Evolutionary conservation across 2,113 vertebrate species (phyloP).

Genomic region (Rhipidura dahli): DNA sequence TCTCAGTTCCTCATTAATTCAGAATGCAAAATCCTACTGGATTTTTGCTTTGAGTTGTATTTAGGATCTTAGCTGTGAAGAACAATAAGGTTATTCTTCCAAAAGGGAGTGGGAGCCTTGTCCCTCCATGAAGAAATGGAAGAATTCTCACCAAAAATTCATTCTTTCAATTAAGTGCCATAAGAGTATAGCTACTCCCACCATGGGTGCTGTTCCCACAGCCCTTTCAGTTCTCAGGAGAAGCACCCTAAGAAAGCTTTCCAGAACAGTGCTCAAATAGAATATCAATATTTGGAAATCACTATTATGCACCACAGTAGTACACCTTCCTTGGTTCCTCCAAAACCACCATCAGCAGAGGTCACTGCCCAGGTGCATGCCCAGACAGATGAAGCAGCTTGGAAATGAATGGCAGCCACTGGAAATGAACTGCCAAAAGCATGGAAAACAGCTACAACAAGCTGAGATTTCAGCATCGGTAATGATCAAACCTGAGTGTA

Average conservation of each 20-base stretch:
- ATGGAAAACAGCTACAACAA: background rate
- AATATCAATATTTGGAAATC: background rate
- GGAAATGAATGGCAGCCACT: background rate
- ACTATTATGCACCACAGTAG: rapidly evolving
- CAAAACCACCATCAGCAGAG: background rate
- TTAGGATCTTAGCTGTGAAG: background rate
- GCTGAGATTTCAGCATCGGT: background rate
- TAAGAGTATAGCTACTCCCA: background rate
- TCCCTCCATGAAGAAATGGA: background rate
- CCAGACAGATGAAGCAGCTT: background rate
- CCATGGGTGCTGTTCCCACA: rapidly evolving
- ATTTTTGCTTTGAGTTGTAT: background rate
- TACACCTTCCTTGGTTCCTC: background rate
- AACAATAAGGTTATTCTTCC: background rate
- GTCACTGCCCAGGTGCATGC: background rate
- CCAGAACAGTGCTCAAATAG: background rate
- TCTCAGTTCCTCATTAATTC: background rate
- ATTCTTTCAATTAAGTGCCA: background rate
- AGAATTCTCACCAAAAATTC: background rate
- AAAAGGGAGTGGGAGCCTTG: rapidly evolving
- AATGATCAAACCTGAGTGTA: background rate
- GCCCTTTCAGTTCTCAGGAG: background rate
- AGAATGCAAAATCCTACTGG: background rate
- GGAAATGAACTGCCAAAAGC: background rate
- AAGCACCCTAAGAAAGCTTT: background rate